Evolutionary conservation across 2,797 vertebrate species (phyloP).

Genomic region (Mastacembelus armatus): DNA sequence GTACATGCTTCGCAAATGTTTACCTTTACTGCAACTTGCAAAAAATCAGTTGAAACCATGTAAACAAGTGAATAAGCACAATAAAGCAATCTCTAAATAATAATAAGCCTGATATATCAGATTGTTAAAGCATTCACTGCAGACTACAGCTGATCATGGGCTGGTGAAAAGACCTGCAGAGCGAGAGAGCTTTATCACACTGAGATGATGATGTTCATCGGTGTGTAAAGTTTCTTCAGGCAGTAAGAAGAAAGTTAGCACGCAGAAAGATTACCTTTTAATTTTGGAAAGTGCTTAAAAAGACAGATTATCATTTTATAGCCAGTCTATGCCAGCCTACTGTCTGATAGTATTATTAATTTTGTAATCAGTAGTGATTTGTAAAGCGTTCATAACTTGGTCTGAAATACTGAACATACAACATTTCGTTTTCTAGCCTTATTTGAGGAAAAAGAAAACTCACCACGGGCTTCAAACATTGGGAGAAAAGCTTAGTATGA

Average conservation of each 20-base stretch:
- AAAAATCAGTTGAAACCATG: no score
- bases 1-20: no score
- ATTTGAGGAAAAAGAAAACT: no score
- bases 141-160: conserved; percentile 46
- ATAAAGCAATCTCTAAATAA: not conserved
- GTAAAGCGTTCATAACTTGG: conserved; percentile 19
- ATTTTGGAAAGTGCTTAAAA: conserved; percentile 38
- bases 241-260: conserved; percentile 50
- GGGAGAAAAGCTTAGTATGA: no score
- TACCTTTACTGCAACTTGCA: no score
- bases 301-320: conserved; percentile 31
- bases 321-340: not conserved
- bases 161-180: conserved; percentile 57
- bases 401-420: conserved; percentile 9
- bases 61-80: no score
- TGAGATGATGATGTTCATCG: conserved; percentile 62
- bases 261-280: conserved; percentile 47
- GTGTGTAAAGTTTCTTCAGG: conserved; percentile 74
- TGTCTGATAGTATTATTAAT: conserved; percentile 31
- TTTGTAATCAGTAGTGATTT: conserved; percentile 33
- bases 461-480: no score
- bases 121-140: conserved; percentile 13
- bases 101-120: not conserved
- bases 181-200: conserved; percentile 65
- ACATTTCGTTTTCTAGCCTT: not conserved